Evolutionary conservation across 2,888 invertebrate species (phyloP), one percentile per base, ranked within the genome.

Genomic region (Unio pictorum): DNA sequence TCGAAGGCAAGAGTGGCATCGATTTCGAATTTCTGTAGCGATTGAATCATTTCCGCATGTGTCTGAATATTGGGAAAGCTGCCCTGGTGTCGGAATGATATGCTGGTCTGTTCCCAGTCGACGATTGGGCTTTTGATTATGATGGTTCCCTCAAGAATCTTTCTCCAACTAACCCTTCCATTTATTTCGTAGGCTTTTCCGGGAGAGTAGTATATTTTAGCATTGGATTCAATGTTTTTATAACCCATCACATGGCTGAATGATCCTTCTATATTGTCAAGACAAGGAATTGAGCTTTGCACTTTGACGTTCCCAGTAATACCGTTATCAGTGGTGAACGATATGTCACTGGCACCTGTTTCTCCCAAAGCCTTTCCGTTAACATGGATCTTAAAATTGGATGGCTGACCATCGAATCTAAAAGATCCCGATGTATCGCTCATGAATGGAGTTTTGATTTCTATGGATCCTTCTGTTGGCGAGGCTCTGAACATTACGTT

Each of bases 111-210:
- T 66, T 72, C 64, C n/a, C 69, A 78, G 30, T 69, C 69, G 30
- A 64, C n/a, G 55, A 79, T 69, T 20, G 82, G 84, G 20, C 81
- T 81, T 64, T 77, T 76, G 1, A 82, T 45, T 26, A 64, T 74
- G 8, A 80, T 55, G 0, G 64, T 67, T 56, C 71, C 71, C 58
- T 73, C 70, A n/a, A 72, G 17, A 6, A 56, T 66, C 26, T 56
- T 58, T 55, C 54, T 61, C 68, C 61, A 68, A 23, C 54, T 66
- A 55, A 72, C n/a, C 18, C 55, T 56, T 55, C 64, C 65, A 54
- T 72, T 64, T 64, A 61, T 66, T 28, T 70, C 66, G 26, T 68
- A 71, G 34, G 64, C 58, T 17, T 28, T 68, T 15, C 7, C n/a
- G 8, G 64, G 11, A 28, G 54, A n/a, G 11, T 30, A 28, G 8